A percentile compares a stretch with the other conserved stretches of the same genome.
phyloP scores from a whole-genome alignment of 2,888 invertebrate species.

The Chelonus formosanus region DNA sequence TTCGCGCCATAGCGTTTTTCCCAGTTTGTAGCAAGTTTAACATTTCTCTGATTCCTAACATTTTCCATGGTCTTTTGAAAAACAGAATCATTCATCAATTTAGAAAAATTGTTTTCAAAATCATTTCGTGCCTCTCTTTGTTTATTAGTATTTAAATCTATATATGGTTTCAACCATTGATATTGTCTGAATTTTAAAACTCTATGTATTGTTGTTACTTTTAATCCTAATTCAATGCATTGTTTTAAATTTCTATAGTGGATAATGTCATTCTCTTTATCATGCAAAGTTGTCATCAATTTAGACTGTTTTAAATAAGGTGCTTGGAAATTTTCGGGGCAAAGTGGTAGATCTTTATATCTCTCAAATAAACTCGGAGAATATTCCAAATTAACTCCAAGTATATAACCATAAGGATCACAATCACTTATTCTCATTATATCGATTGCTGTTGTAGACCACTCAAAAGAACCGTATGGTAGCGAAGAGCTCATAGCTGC shows the following conservation, averaged over 20 bases:
- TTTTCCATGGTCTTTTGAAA: constrained; percentile 29
- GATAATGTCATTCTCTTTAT: constrained; percentile 17
- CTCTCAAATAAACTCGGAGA: constrained; percentile 44
- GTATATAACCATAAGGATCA: constrained; percentile 50
- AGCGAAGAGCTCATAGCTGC: too few relatives aligned
- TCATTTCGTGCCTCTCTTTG: background rate
- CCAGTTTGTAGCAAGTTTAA: too few relatives aligned
- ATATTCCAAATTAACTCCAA: constrained; percentile 51
- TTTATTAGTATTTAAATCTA: constrained; percentile 20
- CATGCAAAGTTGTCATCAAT: constrained; percentile 42
- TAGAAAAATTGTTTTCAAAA: constrained; percentile 23
- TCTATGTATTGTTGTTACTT: constrained; percentile 30
- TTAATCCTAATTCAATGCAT: constrained; percentile 20
- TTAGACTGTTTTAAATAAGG: constrained; percentile 40
- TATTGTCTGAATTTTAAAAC: constrained; percentile 15
- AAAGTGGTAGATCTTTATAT: constrained; percentile 55
- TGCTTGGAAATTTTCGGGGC: constrained; percentile 45
- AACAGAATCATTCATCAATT: constrained; percentile 25
- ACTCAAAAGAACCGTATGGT: too few relatives aligned
- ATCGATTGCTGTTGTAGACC: too few relatives aligned
- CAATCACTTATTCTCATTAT: too few relatives aligned
- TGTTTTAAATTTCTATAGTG: constrained; percentile 29
- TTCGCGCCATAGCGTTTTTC: too few relatives aligned
- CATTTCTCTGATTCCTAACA: too few relatives aligned
- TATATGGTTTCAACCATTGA: constrained; percentile 20